Percentiles rank a stretch among this genome's conserved stretches.
These are phyloP conservation scores for Actinostola sp. DNA, from an alignment of 92 coral and sea anemone genomes.

Conservation along the genomic window DNA sequence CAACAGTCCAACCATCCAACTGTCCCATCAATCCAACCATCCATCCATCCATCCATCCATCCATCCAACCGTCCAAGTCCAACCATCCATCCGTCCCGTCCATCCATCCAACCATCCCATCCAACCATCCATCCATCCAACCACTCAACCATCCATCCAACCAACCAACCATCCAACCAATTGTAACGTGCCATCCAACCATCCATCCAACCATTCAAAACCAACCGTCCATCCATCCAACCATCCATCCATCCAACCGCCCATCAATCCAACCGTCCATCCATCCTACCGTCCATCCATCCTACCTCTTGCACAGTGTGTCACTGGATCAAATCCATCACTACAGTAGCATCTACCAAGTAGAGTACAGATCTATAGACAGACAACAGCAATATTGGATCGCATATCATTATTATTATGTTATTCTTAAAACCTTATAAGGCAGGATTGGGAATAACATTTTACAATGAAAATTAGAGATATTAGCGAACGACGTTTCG, in stretches of 20 bases:
- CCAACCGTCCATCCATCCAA: neutral
- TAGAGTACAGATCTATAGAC: conserved; percentile 43
- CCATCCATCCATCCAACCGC: neutral
- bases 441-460: too few species aligned
- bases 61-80: too few species aligned
- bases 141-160: neutral
- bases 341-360: conserved; percentile 54
- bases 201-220: neutral
- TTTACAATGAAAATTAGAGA: too few species aligned
- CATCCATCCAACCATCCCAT: too few species aligned
- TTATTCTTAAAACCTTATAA: too few species aligned
- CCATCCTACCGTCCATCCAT: neutral
- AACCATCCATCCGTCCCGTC: too few species aligned
- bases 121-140: neutral
- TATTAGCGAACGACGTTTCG: too few species aligned
- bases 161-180: too few species aligned
- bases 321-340: conserved; percentile 35
- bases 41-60: neutral
- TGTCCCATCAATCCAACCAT: neutral
- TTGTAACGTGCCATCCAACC: neutral
- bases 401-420: too few species aligned
- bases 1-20: too few species aligned
- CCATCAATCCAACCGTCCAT: neutral
- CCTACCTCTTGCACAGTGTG: conserved; percentile 45
- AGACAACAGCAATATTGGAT: neutral